Percentiles rank a stretch among this genome's conserved stretches.
Evolutionary conservation across 2,888 invertebrate genomes (phyloP).

Genomic region (Ophraella communa): DNA sequence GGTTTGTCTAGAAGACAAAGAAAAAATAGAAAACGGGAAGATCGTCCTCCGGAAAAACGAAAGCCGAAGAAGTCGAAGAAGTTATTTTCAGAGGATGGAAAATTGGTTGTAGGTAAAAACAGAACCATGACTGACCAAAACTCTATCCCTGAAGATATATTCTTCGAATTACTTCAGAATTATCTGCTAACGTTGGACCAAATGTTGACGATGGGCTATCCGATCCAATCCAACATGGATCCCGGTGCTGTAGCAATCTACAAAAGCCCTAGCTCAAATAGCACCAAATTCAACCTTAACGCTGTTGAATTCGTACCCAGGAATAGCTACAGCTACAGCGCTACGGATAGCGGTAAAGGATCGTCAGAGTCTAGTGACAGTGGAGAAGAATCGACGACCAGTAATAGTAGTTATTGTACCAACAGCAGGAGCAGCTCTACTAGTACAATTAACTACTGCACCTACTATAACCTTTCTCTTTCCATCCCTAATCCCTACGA

Average conservation of each 20-base stretch:
- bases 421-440: neutral
- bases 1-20: conserved; percentile 64
- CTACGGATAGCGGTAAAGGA: conserved; percentile 43
- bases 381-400: conserved; percentile 64
- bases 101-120: conserved; percentile 9
- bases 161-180: conserved; percentile 66
- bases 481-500: too few species aligned
- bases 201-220: conserved; percentile 74
- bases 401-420: conserved; percentile 49
- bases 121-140: conserved; percentile 51
- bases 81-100: conserved; percentile 8
- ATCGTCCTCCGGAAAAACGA: conserved; percentile 47
- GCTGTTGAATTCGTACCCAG: conserved; percentile 75
- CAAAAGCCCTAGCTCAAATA: conserved; percentile 7
- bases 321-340: conserved; percentile 37
- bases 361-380: conserved; percentile 63
- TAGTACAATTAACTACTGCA: neutral
- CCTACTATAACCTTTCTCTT: neutral
- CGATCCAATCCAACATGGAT: conserved; percentile 65
- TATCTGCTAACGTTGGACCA: conserved; percentile 71
- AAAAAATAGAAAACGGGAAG: conserved; percentile 58
- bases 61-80: conserved; percentile 36
- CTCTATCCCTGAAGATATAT: conserved; percentile 62
- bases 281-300: conserved; percentile 66
- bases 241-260: conserved; percentile 19